A percentile compares a stretch with the other conserved stretches of the same genome.
Conservation (phyloP, 2,113 vertebrate species). For the Condylura cristata region DNA sequence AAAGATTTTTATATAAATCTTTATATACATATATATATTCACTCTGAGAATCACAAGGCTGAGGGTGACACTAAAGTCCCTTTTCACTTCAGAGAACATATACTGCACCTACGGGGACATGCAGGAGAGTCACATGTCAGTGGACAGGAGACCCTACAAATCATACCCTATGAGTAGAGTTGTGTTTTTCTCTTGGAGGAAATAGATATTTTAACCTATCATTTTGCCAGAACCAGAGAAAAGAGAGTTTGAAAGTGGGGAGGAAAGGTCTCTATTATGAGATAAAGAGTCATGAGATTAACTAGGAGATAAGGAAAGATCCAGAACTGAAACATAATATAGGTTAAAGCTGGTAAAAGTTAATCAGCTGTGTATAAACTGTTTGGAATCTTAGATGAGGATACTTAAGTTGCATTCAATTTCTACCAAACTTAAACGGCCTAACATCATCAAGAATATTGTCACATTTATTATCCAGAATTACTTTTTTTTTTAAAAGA, state of each 20-base stretch:
- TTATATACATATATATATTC: no score
- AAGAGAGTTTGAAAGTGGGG: no score
- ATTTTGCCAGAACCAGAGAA: background rate
- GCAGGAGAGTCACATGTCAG: no score
- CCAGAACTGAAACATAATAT: background rate
- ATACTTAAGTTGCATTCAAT: background rate
- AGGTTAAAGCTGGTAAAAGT: background rate
- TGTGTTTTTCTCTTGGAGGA: background rate
- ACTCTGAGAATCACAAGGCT: no score
- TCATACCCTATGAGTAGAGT: background rate
- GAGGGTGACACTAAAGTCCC: no score
- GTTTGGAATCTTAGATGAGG: background rate
- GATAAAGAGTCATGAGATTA: background rate
- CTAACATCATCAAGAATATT: no score
- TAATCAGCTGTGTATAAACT: background rate
- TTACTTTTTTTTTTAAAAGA: no score
- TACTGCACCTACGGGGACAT: no score
- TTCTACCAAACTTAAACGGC: background rate
- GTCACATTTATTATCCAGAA: no score
- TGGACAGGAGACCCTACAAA: background rate
- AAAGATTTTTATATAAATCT: no score
- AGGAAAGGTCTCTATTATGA: background rate
- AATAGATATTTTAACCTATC: background rate
- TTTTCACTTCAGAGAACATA: no score
- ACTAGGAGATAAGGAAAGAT: background rate